phyloP scores from a whole-genome alignment of 2,113 vertebrate species.

The Neomonachus schauinslandi region DNA sequence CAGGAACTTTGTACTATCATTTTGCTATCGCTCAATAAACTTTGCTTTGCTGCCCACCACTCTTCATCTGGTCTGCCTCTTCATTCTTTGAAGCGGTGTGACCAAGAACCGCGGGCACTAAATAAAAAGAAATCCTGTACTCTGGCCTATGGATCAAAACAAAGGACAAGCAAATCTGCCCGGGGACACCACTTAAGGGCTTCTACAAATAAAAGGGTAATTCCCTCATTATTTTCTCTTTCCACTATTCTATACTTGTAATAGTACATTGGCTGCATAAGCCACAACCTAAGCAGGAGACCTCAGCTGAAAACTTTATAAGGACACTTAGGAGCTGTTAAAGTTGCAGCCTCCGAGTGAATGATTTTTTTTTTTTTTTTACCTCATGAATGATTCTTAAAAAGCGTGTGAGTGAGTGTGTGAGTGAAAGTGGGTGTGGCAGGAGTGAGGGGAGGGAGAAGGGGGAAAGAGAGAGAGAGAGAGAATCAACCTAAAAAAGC shows the following conservation, averaged over 20 bases:
- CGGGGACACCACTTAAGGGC: background rate
- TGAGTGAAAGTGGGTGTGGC: background rate
- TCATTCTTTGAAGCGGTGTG: background rate
- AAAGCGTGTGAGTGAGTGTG: background rate
- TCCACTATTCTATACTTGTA: background rate
- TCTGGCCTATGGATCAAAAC: background rate
- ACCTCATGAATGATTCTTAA: background rate
- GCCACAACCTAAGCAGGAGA: background rate
- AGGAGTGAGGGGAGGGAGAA: background rate
- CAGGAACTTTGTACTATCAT: background rate
- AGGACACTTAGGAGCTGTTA: background rate
- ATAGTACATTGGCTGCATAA: background rate
- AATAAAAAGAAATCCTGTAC: background rate
- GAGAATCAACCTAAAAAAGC: background rate
- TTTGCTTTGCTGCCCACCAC: background rate
- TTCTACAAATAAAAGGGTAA: slow-evolving; percentile 29
- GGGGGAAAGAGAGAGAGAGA: background rate
- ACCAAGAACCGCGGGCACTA: background rate
- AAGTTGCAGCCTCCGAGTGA: background rate
- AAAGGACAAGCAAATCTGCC: background rate
- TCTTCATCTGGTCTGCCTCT: background rate
- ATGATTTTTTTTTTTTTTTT: background rate
- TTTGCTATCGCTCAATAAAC: background rate
- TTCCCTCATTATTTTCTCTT: background rate
- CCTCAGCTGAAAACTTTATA: background rate